phyloP scores from a whole-genome alignment of 2,888 invertebrate genomes.

The Cylindroiulus punctatus region DNA sequence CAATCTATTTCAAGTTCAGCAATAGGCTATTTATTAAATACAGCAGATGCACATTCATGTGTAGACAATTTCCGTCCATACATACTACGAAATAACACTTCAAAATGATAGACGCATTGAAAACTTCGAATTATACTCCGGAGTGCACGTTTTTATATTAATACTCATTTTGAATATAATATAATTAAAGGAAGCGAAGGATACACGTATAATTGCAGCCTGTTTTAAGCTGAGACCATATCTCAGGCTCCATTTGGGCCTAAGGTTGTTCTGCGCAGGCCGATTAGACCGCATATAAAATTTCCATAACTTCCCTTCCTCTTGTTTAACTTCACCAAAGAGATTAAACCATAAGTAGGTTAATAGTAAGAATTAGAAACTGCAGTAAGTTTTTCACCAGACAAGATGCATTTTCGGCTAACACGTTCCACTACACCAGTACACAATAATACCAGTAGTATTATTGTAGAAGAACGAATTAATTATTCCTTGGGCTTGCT shows the following conservation, averaged over 20 bases:
- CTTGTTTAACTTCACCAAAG: neutral
- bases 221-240: neutral
- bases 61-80: too few species aligned
- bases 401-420: neutral
- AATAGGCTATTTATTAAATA: neutral
- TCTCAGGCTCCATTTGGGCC: neutral
- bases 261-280: neutral
- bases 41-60: neutral
- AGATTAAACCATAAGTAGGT: neutral
- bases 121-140: slow-evolving; percentile 5
- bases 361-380: neutral
- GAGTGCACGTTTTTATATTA: neutral
- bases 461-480: neutral
- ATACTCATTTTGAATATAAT: neutral
- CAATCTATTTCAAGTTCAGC: neutral
- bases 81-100: too few species aligned
- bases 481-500: neutral
- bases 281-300: slow-evolving; percentile 9
- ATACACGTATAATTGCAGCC: neutral
- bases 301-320: slow-evolving; percentile 17
- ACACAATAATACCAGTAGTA: neutral
- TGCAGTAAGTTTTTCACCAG: neutral
- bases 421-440: neutral
- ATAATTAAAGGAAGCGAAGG: slow-evolving; percentile 14
- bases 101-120: neutral